Evolutionary conservation across 2,888 invertebrate genomes (phyloP), one percentile per base, ranked within the genome.

Genomic region (Sminthurinus aureus): DNA sequence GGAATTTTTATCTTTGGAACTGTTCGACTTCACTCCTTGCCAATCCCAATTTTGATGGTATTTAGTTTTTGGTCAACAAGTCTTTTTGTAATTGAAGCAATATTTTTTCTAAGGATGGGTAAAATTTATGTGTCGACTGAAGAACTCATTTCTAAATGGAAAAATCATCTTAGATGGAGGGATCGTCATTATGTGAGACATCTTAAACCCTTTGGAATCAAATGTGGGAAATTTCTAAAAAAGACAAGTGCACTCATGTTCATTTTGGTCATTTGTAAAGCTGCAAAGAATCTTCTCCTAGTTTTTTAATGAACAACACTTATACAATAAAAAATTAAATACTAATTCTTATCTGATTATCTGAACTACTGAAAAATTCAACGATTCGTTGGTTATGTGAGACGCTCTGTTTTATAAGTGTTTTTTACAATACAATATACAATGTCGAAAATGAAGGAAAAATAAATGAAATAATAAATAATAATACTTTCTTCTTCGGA

Each of bases 221-320:
- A n/a, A 12, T 67, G 67, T 67, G 67, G 67, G 20, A 13, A 18
- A 18, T 13, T 67, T 6, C 6, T 67, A 8, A 13, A 13, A 18
- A 67, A 67, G 67, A 12, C 15, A 9, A 67, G 67, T 67, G 67
- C 67, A 9, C 67, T 67, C 8, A 13, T 67, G 9, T 18, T n/a
- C 20, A 67, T 67, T 8, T 8, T 67, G 6, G 67, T 67, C 67
- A 67, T 67, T 67, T 67, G 67, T n/a, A 67, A 67, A n/a, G 67
- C 67, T 67, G 67, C 67, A 11, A 67, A 67, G 67, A 67, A 18
- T 67, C 20, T 67, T n/a, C 67, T 67, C n/a, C 67, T 67, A 13
- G n/a, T 67, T 67, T 67, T n/a, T n/a, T 67, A 67, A 20, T 9
- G 20, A 58, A 58, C 58, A 58, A 58, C 58, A 12, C n/a, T n/a